Conservation (phyloP, 1,140 invertebrate species). For the Meloidogyne chitwoodi region DNA sequence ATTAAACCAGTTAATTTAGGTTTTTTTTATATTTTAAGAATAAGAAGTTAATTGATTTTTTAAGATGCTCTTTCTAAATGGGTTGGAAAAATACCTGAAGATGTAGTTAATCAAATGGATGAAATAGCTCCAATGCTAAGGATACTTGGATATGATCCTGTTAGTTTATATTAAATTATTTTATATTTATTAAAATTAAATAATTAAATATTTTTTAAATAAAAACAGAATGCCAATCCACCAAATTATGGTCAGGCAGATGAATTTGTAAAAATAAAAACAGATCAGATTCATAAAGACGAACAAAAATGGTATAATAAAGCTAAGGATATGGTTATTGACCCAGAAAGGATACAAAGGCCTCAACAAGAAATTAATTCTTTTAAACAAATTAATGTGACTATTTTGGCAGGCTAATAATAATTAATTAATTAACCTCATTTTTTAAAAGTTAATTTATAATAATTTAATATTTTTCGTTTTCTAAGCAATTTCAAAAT, state of each 20-base stretch:
- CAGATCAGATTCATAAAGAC: slow-evolving; percentile 65
- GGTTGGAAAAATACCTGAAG: slow-evolving; percentile 84
- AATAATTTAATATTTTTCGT: too few species aligned
- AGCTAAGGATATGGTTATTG: slow-evolving; percentile 43
- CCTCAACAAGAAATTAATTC: neutral
- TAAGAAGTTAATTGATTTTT: too few species aligned
- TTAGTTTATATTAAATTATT: neutral
- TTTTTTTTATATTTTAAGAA: neutral
- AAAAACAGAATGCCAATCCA: slow-evolving; percentile 69
- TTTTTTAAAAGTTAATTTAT: too few species aligned
- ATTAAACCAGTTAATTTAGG: slow-evolving; percentile 91
- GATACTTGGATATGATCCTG: slow-evolving; percentile 53
- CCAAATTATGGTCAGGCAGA: slow-evolving; percentile 85
- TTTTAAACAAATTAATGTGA: neutral
- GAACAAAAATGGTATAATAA: slow-evolving; percentile 60
- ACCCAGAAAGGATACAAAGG: slow-evolving; percentile 28
- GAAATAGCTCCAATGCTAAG: slow-evolving; percentile 50
- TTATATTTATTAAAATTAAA: too few species aligned
- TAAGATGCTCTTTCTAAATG: slow-evolving; percentile 83
- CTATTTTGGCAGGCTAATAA: neutral
- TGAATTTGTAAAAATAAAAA: slow-evolving; percentile 77
- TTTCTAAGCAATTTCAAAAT: too few species aligned
- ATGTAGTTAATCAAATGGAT: slow-evolving; percentile 70
- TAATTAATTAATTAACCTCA: neutral
- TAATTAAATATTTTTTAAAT: too few species aligned